Evolutionary conservation across 2,113 vertebrate genomes (phyloP).

Genomic region (Irena cyanogastra): DNA sequence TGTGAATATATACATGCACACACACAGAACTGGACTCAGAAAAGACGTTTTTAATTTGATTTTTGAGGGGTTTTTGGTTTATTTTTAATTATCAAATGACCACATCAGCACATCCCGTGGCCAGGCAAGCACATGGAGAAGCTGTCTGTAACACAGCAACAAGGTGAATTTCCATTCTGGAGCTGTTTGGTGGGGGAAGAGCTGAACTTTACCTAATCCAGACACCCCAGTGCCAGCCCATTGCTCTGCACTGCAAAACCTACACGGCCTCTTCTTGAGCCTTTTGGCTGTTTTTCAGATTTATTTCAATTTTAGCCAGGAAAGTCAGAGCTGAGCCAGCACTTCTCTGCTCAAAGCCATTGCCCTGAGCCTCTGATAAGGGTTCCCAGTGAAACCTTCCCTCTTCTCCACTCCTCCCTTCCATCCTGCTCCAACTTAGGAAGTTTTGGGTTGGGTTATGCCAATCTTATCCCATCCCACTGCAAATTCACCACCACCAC

Average conservation of each 20-base stretch:
- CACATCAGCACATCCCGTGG: background rate
- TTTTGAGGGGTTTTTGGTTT: background rate
- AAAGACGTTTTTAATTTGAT: background rate
- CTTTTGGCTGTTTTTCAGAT: background rate
- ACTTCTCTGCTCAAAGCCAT: background rate
- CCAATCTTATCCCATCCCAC: background rate
- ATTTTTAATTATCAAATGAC: background rate
- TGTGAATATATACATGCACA: background rate
- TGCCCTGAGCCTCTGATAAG: background rate
- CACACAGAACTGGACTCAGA: background rate
- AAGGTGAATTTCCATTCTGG: background rate
- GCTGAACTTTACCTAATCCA: background rate
- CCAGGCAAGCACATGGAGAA: background rate
- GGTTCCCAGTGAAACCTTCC: background rate
- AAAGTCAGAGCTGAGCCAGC: conserved; percentile 11
- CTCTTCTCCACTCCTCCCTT: background rate
- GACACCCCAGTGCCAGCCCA: rapidly evolving
- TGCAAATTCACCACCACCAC: background rate
- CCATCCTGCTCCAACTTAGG: background rate
- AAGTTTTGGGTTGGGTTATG: background rate
- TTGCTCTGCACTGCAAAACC: background rate
- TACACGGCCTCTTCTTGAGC: rapidly evolving
- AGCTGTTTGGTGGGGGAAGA: background rate
- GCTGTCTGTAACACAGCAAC: background rate
- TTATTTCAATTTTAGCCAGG: background rate